A percentile compares a stretch with the other conserved stretches of the same genome.
Conservation (phyloP, 2,888 invertebrate species). For the Globia sparganii region DNA sequence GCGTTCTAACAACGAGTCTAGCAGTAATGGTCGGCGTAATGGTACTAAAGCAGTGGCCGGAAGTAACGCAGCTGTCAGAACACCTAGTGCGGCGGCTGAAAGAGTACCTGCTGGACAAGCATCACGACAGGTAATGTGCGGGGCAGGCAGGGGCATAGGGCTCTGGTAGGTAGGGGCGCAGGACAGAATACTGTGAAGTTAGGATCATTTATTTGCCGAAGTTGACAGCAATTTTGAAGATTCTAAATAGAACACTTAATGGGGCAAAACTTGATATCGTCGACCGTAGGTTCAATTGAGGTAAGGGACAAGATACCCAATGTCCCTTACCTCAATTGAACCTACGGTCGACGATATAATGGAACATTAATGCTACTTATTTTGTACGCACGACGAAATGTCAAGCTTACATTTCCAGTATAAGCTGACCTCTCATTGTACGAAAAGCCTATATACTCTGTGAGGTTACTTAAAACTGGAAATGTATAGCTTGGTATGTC, state of each 20-base stretch:
- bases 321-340: too few relatives aligned
- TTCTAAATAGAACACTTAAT: not conserved
- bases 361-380: not conserved
- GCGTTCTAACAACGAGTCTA: slow-evolving; percentile 95
- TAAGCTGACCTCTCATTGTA: too few relatives aligned
- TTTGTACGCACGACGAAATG: not conserved
- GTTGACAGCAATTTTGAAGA: not conserved
- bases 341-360: too few relatives aligned
- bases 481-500: too few relatives aligned
- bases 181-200: not conserved
- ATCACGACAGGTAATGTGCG: slow-evolving; percentile 87
- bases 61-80: slow-evolving; percentile 95
- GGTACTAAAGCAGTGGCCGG: slow-evolving; percentile 97
- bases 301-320: too few relatives aligned
- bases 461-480: too few relatives aligned
- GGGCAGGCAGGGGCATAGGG: slow-evolving; percentile 4
- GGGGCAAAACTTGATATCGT: not conserved
- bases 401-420: too few relatives aligned
- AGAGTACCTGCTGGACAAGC: slow-evolving; percentile 94
- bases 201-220: not conserved
- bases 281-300: too few relatives aligned
- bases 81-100: slow-evolving; percentile 94
- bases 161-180: not conserved
- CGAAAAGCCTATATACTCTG: too few relatives aligned
- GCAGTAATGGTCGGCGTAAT: slow-evolving; percentile 95